phyloP scores from a whole-genome alignment of 2,797 vertebrate genomes.

The Melanotaenia nigrans region DNA sequence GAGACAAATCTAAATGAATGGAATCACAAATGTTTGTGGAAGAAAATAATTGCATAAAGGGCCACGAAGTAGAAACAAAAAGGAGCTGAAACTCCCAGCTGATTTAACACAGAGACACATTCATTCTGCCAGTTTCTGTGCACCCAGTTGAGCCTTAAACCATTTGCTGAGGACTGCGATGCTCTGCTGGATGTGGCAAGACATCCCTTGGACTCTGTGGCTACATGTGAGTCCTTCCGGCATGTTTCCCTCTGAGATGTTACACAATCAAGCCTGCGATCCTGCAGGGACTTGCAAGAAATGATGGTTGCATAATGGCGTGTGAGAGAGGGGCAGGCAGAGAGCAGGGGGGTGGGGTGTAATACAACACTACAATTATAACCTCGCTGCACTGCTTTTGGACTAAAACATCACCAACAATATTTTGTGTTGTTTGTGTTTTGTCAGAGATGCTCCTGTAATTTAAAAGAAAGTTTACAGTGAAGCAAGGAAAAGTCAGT shows the following conservation, averaged over 20 bases:
- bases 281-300: slow-evolving; percentile 70
- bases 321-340: slow-evolving; percentile 32
- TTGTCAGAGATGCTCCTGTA: slow-evolving; percentile 5
- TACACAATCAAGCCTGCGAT: slow-evolving; percentile 68
- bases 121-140: not conserved
- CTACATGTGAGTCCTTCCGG: slow-evolving; percentile 40
- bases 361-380: slow-evolving; percentile 47
- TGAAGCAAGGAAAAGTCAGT: not conserved
- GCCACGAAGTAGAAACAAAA: slow-evolving; percentile 7
- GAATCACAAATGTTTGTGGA: not conserved
- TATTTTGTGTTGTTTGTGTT: slow-evolving; percentile 13
- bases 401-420: not conserved
- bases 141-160: slow-evolving; percentile 6
- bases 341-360: not conserved
- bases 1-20: not conserved
- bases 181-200: not conserved
- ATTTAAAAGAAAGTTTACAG: slow-evolving; percentile 11
- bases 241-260: slow-evolving; percentile 47
- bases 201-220: not conserved
- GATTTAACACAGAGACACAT: slow-evolving; percentile 26
- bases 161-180: not conserved
- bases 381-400: slow-evolving; percentile 21
- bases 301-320: slow-evolving; percentile 63
- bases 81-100: slow-evolving; percentile 6
- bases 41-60: slow-evolving; percentile 1